Base-by-base conservation (phyloP, 2,888 invertebrate species). In the Ramazzottius varieornatus region DNA sequence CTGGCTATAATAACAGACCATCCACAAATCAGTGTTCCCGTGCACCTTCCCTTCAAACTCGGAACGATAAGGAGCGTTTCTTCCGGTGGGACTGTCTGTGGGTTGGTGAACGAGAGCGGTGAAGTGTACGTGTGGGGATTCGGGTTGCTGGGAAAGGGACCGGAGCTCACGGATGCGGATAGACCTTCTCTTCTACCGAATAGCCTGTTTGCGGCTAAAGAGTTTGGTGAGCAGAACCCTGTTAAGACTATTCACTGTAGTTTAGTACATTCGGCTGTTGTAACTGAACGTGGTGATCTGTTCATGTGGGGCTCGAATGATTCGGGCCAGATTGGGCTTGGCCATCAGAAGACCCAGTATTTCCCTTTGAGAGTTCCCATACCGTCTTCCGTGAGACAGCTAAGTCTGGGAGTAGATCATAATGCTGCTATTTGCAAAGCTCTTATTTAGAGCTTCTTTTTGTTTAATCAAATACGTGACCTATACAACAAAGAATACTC, bases 291-390 rank as follows among this genome's bases (percentile, higher is more conserved):
- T 32, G 89, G 90, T 0, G 86, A 91, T 75, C 76, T 94, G 4
- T 94, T 84, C 72, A 85, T 83, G 76, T 96, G 94, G 94, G 94
- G 94, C 0, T 81, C 84, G 71, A 93, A 94, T 75, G 82, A 83
- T 70, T 82, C 82, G 69, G 86, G 86, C 0, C 86, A 86, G 71
- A 79, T 96, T 0, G 94, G 94, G 0, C 89, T 89, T 0, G 81
- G 84, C 72, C 4, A 29, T 29, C 74, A 75, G 0, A 83, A 86
- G 66, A 86, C 91, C 73, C 92, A 93, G 73, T 84, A 80, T 76
- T 93, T 92, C 73, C 93, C 93, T 1, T 79, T 89, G 32, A 86
- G 86, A 80, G 86, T 82, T 73, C 79, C 86, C 0, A 77, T 93
- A 20, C 87, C 88, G 65, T 88, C 86, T 0, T 80, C 82, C 72